Base-by-base conservation (phyloP, 2,113 vertebrate genomes). In the Dasyprocta punctata region DNA sequence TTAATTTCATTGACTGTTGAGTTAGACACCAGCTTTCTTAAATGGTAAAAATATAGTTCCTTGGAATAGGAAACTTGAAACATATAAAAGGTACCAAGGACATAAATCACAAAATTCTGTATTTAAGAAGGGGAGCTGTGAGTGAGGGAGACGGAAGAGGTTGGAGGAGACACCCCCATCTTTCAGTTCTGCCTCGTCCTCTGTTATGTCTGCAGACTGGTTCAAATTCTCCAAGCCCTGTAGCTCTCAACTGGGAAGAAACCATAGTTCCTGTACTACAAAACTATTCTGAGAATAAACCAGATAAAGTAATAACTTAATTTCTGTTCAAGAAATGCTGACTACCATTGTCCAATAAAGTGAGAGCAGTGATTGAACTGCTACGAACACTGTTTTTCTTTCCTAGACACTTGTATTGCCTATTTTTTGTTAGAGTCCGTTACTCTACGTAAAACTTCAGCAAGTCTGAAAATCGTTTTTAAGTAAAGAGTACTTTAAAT, bases 381-480 rank as follows among this genome's bases (percentile, higher is more conserved):
- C 13, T 60, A 38, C 54, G 26, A 47, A 24, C 65, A 38, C 1
- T 17, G 7, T 41, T 75, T 80, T 73, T 65, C 22, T 86, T 44
- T 65, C 9, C 36, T n/a, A 36, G 13, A 56, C 3, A 52, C 1
- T 82, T 1, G 0, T 56, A 67, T 56, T 77, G 82, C 4, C 36
- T 90, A 44, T n/a, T 88, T 78, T 49, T 86, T 90, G 19, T 75
- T 92, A 78, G 24, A 28, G 5, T 92, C 77, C 77, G 30, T 52
- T 44, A 26, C 56, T 90, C 88, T 89, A 44, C 28, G 92, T 56
- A 77, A 80, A 81, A 47, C 30, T 47, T 71, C 13, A 54, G 36
- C 86, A 93, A 92, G 97, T 95, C 83, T 96, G 97, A 89, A 98
- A 97, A 97, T 95, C 93, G 92, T 85, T 26, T 69, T 92, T 97